phyloP scores from a whole-genome alignment of 1,140 invertebrate genomes.

The Achatina immaculata region DNA sequence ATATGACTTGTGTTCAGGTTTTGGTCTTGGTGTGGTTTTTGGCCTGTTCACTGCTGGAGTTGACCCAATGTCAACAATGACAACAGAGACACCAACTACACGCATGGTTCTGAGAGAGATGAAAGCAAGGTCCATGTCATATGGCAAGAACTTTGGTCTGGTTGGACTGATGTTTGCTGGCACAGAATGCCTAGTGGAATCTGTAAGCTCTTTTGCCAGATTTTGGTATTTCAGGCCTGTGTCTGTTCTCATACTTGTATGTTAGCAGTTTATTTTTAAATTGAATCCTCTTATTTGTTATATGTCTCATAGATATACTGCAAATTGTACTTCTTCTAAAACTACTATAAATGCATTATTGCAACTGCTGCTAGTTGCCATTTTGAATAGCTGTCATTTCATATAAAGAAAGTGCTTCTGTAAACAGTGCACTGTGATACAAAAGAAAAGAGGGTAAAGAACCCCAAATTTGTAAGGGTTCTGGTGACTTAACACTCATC shows the following conservation, averaged over 20 bases:
- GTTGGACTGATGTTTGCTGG: constrained; percentile 93
- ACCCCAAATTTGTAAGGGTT: too few relatives aligned
- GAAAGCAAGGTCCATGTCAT: constrained; percentile 88
- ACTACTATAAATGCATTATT: too few relatives aligned
- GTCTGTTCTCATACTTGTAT: constrained; percentile 14
- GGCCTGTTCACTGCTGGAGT: constrained; percentile 96
- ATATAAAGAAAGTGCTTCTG: too few relatives aligned
- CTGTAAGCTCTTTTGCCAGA: constrained; percentile 74
- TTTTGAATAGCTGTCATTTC: too few relatives aligned
- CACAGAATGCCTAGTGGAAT: constrained; percentile 92
- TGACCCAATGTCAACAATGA: constrained; percentile 85
- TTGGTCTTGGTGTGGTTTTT: constrained; percentile 91
- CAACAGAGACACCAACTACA: constrained; percentile 76
- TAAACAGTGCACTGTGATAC: too few relatives aligned
- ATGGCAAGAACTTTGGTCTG: constrained; percentile 98
- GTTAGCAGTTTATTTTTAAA: not conserved
- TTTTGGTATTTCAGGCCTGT: not conserved
- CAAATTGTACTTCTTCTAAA: too few relatives aligned
- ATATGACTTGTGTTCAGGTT: constrained; percentile 78
- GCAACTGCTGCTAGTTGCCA: too few relatives aligned
- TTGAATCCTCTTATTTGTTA: not conserved
- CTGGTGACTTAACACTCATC: too few relatives aligned
- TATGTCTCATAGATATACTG: not conserved
- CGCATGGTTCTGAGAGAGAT: constrained; percentile 81
- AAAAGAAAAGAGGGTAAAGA: too few relatives aligned